These are phyloP conservation scores for Apus apus DNA, from an alignment of 2,113 vertebrate species.

Conservation along the genomic window DNA sequence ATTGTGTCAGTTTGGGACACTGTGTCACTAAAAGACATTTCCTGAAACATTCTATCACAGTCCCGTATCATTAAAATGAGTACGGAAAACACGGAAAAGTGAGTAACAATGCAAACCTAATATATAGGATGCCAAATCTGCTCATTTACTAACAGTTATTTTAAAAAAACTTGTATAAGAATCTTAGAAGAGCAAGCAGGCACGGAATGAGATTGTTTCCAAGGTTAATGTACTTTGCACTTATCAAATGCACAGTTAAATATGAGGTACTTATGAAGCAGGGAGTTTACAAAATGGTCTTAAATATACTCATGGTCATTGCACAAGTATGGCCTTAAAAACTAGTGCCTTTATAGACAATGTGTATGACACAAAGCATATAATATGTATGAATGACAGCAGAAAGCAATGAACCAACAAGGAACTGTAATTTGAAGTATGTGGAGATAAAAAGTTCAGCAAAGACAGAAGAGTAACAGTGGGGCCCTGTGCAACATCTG, in stretches of 20 bases:
- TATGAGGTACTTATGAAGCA: neutral
- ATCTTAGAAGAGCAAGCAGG: neutral
- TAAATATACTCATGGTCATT: neutral
- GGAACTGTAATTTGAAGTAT: neutral
- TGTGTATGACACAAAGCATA: neutral
- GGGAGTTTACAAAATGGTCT: neutral
- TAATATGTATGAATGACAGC: neutral
- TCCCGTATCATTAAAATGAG: neutral
- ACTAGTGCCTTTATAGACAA: neutral
- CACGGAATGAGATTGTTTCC: neutral
- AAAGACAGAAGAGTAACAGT: neutral
- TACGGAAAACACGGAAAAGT: neutral
- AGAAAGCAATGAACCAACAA: neutral
- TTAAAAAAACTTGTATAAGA: neutral
- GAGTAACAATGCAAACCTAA: neutral
- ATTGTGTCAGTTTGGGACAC: neutral
- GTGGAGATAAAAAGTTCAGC: neutral
- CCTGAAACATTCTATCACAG: conserved; percentile 1
- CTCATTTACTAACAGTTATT: neutral
- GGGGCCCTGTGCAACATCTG: neutral
- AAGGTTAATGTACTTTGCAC: neutral
- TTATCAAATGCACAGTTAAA: neutral
- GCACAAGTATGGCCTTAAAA: neutral
- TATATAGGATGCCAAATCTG: neutral
- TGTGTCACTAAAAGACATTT: neutral